Evolutionary conservation across 2,113 vertebrate genomes (phyloP).

Genomic region (Candoia aspera): DNA sequence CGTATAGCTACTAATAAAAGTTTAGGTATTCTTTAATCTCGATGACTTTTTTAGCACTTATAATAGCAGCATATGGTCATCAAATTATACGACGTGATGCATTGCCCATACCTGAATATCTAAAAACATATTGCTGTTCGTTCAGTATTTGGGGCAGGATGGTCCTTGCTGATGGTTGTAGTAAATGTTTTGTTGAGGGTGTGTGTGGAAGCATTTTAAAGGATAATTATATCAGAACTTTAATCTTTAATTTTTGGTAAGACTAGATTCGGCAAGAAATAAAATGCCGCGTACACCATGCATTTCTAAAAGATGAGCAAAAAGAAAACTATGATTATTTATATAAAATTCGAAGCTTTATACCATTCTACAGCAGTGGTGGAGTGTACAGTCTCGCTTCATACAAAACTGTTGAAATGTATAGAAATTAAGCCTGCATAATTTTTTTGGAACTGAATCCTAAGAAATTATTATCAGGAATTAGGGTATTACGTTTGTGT

Average conservation of each 20-base stretch:
- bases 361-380: conserved; percentile 34
- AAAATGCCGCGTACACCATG: not conserved
- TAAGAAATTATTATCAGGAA: conserved; percentile 48
- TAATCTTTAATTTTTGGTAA: conserved; percentile 34
- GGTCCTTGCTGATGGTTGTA: not conserved
- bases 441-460: conserved; percentile 15
- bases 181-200: not conserved
- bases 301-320: conserved; percentile 14
- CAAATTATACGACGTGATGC: not conserved
- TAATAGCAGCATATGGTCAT: conserved; percentile 15
- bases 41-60: not conserved
- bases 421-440: not conserved
- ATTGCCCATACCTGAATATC: conserved; percentile 21
- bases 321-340: not conserved
- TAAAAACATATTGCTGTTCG: conserved; percentile 39
- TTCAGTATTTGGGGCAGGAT: not conserved
- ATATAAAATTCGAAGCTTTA: conserved; percentile 33
- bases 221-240: conserved; percentile 21
- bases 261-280: conserved; percentile 14
- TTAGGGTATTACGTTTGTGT: not conserved
- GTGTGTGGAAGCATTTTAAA: not conserved
- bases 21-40: conserved; percentile 1
- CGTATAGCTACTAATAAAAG: conserved; percentile 13
- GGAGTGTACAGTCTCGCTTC: not conserved
- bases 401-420: conserved; percentile 22